A percentile compares a stretch with the other conserved stretches of the same genome.
phyloP scores from a whole-genome alignment of 2,797 vertebrate species.

The Limnodromus scolopaceus region DNA sequence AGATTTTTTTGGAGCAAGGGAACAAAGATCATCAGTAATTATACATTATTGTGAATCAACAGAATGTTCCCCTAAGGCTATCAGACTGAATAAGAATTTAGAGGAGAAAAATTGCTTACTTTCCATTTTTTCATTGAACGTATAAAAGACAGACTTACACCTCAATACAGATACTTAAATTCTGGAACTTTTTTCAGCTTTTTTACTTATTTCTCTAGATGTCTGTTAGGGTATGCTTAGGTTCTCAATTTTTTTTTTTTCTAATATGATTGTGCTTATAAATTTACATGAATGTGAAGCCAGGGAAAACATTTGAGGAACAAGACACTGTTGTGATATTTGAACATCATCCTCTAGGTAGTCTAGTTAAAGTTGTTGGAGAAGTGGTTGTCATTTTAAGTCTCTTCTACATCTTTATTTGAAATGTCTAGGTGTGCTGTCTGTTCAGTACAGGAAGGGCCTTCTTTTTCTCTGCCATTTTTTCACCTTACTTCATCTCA shows the following conservation, averaged over 20 bases:
- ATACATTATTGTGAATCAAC: neutral
- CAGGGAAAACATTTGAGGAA: neutral
- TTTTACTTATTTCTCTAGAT: neutral
- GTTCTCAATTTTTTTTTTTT: neutral
- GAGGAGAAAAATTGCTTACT: neutral
- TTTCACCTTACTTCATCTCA: neutral
- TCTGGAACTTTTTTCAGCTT: neutral
- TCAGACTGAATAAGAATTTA: neutral
- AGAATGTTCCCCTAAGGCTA: neutral
- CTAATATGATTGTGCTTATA: neutral
- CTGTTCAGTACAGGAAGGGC: neutral
- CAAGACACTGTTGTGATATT: neutral
- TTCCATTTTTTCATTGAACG: neutral
- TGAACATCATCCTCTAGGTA: neutral
- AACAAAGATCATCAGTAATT: neutral
- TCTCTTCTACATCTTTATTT: neutral
- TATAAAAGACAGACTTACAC: neutral
- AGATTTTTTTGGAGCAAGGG: neutral
- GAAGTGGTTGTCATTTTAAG: neutral
- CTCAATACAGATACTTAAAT: neutral
- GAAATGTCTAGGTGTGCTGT: neutral
- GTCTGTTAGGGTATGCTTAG: neutral
- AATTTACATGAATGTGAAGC: neutral
- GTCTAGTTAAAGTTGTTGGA: neutral
- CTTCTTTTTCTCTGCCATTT: neutral